Conservation (phyloP, 2,888 invertebrate species). For the Oscheius onirici region DNA sequence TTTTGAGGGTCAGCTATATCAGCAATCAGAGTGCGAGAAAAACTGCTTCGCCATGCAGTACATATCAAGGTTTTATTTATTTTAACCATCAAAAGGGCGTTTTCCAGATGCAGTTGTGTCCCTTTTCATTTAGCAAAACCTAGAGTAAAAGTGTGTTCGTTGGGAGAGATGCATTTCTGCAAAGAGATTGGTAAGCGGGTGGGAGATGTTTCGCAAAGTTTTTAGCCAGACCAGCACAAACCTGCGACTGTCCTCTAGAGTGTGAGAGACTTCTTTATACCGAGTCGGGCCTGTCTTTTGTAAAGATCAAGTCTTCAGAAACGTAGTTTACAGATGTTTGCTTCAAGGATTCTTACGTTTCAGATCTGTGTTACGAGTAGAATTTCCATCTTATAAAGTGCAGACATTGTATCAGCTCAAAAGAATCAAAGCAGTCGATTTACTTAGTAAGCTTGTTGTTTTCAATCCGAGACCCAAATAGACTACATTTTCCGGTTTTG, state of each 20-base stretch:
- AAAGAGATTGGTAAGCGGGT: not conserved
- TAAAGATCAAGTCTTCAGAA: not conserved
- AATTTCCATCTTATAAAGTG: slow-evolving; percentile 22
- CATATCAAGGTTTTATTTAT: slow-evolving; percentile 12
- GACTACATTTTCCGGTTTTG: slow-evolving; percentile 42
- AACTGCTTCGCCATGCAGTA: slow-evolving; percentile 23
- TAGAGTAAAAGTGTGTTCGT: slow-evolving; percentile 1
- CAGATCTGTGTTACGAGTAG: slow-evolving; percentile 16
- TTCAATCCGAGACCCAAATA: slow-evolving; percentile 9
- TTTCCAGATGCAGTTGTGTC: slow-evolving; percentile 37
- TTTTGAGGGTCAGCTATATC: slow-evolving; percentile 10
- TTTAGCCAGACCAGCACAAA: not conserved
- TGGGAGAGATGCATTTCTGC: slow-evolving; percentile 16
- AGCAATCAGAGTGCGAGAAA: slow-evolving; percentile 15
- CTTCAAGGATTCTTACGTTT: not conserved
- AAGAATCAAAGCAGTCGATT: slow-evolving; percentile 51
- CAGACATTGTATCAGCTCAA: slow-evolving; percentile 23
- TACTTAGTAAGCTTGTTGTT: slow-evolving; percentile 45
- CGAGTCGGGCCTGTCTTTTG: not conserved
- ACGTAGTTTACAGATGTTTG: not conserved
- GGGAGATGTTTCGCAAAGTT: not conserved
- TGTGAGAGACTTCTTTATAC: slow-evolving; percentile 20
- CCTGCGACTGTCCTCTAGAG: slow-evolving; percentile 23
- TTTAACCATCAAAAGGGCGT: too few relatives aligned
- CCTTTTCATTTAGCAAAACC: slow-evolving; percentile 34